These are phyloP conservation scores for Xylota segnis DNA, from an alignment of 2,888 invertebrate species.

Conservation along the genomic window DNA sequence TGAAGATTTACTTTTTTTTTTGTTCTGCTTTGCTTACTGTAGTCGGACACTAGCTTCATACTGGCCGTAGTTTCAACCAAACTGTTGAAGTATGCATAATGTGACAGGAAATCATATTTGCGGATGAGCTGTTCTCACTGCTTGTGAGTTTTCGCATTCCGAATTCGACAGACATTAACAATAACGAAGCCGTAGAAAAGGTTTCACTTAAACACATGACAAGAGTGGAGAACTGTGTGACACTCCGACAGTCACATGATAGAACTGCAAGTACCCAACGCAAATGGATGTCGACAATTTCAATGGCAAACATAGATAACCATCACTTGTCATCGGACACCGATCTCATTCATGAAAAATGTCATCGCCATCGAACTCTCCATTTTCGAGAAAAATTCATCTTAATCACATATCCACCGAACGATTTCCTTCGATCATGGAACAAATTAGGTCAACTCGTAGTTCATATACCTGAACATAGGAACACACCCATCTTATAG, in stretches of 20 bases:
- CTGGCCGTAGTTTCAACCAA: neutral
- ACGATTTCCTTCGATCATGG: slow-evolving; percentile 55
- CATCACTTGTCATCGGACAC: slow-evolving; percentile 59
- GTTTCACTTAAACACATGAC: neutral
- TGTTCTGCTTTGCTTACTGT: neutral
- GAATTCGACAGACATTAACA: slow-evolving; percentile 24
- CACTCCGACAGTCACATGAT: neutral
- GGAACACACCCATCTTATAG: neutral
- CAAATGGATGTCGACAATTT: neutral
- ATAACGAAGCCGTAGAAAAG: slow-evolving; percentile 42
- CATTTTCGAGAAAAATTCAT: slow-evolving; percentile 18
- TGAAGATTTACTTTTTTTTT: slow-evolving; percentile 2
- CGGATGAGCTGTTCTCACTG: slow-evolving; percentile 36
- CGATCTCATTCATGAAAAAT: slow-evolving; percentile 23
- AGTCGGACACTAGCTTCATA: slow-evolving; percentile 4
- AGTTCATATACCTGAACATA: slow-evolving; percentile 22
- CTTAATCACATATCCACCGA: slow-evolving; percentile 57
- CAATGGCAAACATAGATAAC: slow-evolving; percentile 40
- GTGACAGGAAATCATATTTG: slow-evolving; percentile 65
- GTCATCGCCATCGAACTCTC: slow-evolving; percentile 4
- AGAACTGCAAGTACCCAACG: neutral
- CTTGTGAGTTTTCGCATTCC: neutral
- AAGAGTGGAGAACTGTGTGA: neutral
- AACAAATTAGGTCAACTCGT: slow-evolving; percentile 60
- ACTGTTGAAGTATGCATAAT: slow-evolving; percentile 56